Base-by-base conservation (phyloP, 2,888 invertebrate genomes). In the Andrena minutula region DNA sequence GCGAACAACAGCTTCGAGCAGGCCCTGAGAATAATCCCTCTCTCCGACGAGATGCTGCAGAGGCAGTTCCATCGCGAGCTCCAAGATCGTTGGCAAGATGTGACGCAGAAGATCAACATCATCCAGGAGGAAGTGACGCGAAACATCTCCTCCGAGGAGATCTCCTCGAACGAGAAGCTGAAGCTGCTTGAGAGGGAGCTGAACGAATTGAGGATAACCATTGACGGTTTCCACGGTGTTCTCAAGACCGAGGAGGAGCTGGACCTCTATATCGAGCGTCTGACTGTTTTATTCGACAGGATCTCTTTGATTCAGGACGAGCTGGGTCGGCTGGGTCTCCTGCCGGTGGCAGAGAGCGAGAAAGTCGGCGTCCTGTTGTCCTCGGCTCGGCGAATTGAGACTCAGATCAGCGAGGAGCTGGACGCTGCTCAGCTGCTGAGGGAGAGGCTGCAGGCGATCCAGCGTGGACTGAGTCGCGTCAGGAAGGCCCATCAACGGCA, bases 1-100 rank as follows among this genome's bases (percentile, higher is more conserved):
- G 96, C 97, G 0, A 96, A 96, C 23, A 95, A 95, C 60, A 96
- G 96, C 82, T 96, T 98, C 88, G 97, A 98, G 90, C 96, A 96
- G 88, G 96, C 98, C 0, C 93, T 98, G 77, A 96, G 96, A 92
- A 96, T 97, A 6, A 95, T 98, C 60, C 97, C 97, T 0, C 95
- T 98, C n/a, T 96, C 97, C 0, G 98, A 98, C 89, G 98, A 98
- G 94, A 96, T 97, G 95, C 94, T 97, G 0, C 97, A 98, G 91
- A 95, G 97, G 2, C 96, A 97, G 90, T 96, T 97, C 94, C 96
- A 97, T 92, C 96, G 96, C 0, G 97, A 97, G 88, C 94, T 98
- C 35, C 97, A 97, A 92, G 96, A 97, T 82, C 96, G 97, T 85
- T 98, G 98, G 97, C 95, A 95, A 69, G 95, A 95, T 30, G 94